Evolutionary conservation across 2,888 invertebrate genomes (phyloP), one percentile per base, ranked within the genome.

Genomic region (Coleophora deauratella): DNA sequence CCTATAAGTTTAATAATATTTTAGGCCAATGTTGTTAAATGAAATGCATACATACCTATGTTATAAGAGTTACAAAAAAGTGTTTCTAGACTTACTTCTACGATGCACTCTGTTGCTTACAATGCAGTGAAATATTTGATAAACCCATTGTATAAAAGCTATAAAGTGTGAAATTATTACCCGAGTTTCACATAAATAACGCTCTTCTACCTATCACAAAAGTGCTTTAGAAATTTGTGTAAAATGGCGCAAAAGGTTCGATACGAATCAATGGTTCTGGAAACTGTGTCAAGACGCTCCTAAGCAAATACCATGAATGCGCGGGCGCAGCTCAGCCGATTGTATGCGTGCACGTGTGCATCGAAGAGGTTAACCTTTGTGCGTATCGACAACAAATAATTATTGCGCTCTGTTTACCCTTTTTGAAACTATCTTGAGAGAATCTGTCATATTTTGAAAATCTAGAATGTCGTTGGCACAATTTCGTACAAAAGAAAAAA

Each of bases 391-490:
- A 58, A 72, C 68, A 69, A 70, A 64, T 63, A 59, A 66, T 66
- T 65, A 58, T 67, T 64, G 56, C 66, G 70, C 71, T 69, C 68
- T 70, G 61, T 67, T 73, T 73, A 64, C 55, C 59, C 60, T 65
- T 64, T 54, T 50, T 46, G 38, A 42, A 37, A 38, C 36, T 31
- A 37, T 40, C 33, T 36, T 42, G 28, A 42, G 34, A 27, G 33
- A 31, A 13, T 35, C 37, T 38, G n/a, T 21, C 21, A 21, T 21
- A 21, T 21, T 21, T 21, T 21, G 6, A n/a, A n/a, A n/a, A n/a
- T n/a, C n/a, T n/a, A n/a, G n/a, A n/a, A n/a, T n/a, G n/a, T n/a
- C n/a, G n/a, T n/a, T n/a, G n/a, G n/a, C n/a, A n/a, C n/a, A n/a
- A n/a, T n/a, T n/a, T n/a, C n/a, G n/a, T n/a, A n/a, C n/a, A n/a